These are phyloP conservation scores for Caradrina clavipalpis DNA, from an alignment of 2,888 invertebrate species.

Conservation along the genomic window DNA sequence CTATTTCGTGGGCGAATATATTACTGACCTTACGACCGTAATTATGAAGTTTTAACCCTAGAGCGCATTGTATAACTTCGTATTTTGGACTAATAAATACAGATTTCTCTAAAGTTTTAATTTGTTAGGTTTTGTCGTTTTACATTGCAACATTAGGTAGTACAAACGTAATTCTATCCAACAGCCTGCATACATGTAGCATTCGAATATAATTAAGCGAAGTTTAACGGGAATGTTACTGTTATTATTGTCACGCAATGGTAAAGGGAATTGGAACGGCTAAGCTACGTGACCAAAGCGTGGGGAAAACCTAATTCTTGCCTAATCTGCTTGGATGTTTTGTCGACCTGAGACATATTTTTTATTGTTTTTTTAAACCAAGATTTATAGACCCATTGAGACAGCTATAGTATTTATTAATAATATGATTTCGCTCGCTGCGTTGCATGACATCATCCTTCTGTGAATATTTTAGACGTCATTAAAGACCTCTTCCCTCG, in stretches of 20 bases:
- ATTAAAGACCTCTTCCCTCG: conserved; percentile 53
- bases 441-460: conserved; percentile 42
- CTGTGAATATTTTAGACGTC: conserved; percentile 63
- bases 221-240: conserved; percentile 46
- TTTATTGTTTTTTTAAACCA: conserved; percentile 11
- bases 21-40: conserved; percentile 55
- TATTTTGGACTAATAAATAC: conserved; percentile 1
- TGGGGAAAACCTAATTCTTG: conserved; percentile 45
- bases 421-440: conserved; percentile 27
- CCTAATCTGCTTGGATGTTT: not conserved
- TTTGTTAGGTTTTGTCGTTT: conserved; percentile 6
- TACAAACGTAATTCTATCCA: conserved; percentile 14
- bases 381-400: conserved; percentile 45
- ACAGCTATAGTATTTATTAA: conserved; percentile 24
- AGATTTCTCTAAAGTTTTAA: not conserved
- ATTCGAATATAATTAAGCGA: conserved; percentile 48
- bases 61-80: conserved; percentile 24
- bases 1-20: conserved; percentile 44
- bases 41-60: conserved; percentile 44
- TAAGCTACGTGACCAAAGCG: conserved; percentile 25
- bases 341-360: not conserved
- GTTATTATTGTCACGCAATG: conserved; percentile 45
- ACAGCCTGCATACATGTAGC: conserved; percentile 43
- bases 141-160: conserved; percentile 13
- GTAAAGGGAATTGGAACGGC: conserved; percentile 42